Percentiles rank a stretch among this genome's conserved stretches.
phyloP scores from a whole-genome alignment of 2,888 invertebrate genomes.

The Mimas tiliae region DNA sequence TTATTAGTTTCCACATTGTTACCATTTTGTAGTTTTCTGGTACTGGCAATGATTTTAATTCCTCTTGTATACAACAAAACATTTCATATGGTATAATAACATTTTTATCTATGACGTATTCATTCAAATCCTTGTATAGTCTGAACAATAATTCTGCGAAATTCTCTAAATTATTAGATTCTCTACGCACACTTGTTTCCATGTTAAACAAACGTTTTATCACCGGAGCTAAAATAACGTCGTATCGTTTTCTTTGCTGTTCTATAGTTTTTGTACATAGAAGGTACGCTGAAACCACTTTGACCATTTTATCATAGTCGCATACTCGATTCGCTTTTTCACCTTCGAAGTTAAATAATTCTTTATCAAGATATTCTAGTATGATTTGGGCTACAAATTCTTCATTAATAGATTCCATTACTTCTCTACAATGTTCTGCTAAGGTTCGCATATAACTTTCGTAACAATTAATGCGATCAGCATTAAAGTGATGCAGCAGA shows the following conservation, averaged over 20 bases:
- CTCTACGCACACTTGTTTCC: slow-evolving; percentile 44
- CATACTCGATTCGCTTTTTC: slow-evolving; percentile 25
- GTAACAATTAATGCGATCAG: slow-evolving; percentile 41
- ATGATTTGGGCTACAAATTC: slow-evolving; percentile 55
- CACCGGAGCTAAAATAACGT: slow-evolving; percentile 53
- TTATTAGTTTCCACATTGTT: slow-evolving; percentile 55
- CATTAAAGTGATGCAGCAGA: slow-evolving; percentile 36
- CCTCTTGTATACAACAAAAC: slow-evolving; percentile 45
- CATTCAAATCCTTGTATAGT: slow-evolving; percentile 47
- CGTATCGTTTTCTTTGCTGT: slow-evolving; percentile 53
- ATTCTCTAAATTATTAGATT: slow-evolving; percentile 40
- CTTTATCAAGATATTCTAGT: slow-evolving; percentile 49
- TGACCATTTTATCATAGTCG: slow-evolving; percentile 37
- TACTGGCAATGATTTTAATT: slow-evolving; percentile 47
- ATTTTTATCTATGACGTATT: slow-evolving; percentile 42
- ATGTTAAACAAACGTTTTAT: slow-evolving; percentile 48
- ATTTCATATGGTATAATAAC: slow-evolving; percentile 49
- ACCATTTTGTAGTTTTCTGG: slow-evolving; percentile 59
- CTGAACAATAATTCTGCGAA: slow-evolving; percentile 44
- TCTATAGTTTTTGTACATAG: slow-evolving; percentile 51
- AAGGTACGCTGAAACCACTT: slow-evolving; percentile 54
- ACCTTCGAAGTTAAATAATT: slow-evolving; percentile 41
- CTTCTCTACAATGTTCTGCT: slow-evolving; percentile 44
- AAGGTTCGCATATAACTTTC: slow-evolving; percentile 39
- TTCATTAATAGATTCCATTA: slow-evolving; percentile 54